These are phyloP conservation scores for Tragelaphus scriptus DNA, from an alignment of 2,113 vertebrate genomes.

Conservation along the genomic window DNA sequence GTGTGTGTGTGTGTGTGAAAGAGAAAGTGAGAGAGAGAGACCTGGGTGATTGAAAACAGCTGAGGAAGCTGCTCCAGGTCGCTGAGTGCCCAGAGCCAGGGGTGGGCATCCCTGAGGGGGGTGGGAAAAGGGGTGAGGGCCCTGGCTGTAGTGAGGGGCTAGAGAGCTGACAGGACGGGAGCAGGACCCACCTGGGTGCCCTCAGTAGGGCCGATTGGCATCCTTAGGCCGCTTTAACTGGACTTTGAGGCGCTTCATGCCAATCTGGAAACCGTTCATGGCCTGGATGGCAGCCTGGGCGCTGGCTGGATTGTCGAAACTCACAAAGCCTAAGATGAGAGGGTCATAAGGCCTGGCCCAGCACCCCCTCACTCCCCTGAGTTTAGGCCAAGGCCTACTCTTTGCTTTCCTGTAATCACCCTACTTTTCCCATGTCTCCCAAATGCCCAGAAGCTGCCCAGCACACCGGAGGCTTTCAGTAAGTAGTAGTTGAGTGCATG, in stretches of 20 bases:
- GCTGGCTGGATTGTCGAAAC: conserved; percentile 94
- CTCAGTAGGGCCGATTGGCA: conserved; percentile 91
- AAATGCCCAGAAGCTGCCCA: neutral
- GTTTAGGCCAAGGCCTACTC: neutral
- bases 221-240: conserved; percentile 94
- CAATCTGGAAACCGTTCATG: conserved; percentile 96
- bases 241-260: conserved; percentile 95
- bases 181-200: conserved; percentile 73
- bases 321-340: conserved; percentile 87
- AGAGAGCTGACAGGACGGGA: neutral
- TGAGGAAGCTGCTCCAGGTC: neutral
- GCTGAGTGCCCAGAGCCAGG: neutral
- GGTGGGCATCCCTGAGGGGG: neutral
- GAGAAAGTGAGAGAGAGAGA: neutral
- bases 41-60: neutral
- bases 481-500: neutral
- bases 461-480: neutral
- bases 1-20: neutral
- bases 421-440: neutral
- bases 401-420: neutral
- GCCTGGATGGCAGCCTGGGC: conserved; percentile 94
- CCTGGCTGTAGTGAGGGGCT: neutral
- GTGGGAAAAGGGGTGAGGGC: neutral
- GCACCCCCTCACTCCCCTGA: neutral
- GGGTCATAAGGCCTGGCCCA: neutral